Base-by-base conservation (phyloP, 1,140 invertebrate species). In the Lepidurus couesii region DNA sequence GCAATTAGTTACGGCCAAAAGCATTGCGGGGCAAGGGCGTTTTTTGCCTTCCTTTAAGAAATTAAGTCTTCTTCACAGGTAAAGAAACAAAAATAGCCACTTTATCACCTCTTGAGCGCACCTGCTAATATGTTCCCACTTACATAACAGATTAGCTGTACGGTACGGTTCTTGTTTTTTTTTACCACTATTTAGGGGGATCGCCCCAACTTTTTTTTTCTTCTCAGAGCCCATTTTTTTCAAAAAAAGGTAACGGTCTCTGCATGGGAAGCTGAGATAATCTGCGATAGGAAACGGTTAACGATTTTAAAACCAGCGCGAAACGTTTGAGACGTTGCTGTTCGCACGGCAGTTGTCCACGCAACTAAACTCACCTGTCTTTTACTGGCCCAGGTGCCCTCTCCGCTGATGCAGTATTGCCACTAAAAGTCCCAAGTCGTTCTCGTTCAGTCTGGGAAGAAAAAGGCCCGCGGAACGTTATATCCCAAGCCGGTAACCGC, bases 291-390 rank as follows among this genome's bases (percentile, higher is more conserved):
- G 34, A 3, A 34, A 65, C 47, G 13, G 4, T 65, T 47, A n/a
- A n/a, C 53, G 53, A 7, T 34, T 34, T 34, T 11, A 7, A 65
- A 65, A n/a, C 21, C 16, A 16, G 53, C 16, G 16, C 53, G 4
- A 65, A 16, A 16, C 53, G 16, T 16, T 16, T 5, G 53, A 13
- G 53, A 65, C 53, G 53, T 65, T 65, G 21, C 53, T 65, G 53
- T 65, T 21, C 16, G 53, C 53, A 65, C 53, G 53, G 53, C 53
- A 65, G 53, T 65, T 65, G 53, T 65, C 53, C 53, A 65, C 53
- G 53, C 53, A 65, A 65, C 53, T 65, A 65, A 65, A 65, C 53
- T 65, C 53, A 65, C 53, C 53, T 65, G 53, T 21, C 53, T 65
- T 65, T 65, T 65, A 65, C 53, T 21, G 16, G 53, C 53, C 53